Base-by-base conservation (phyloP, 2,113 vertebrate genomes). In the Apistogramma diplotaenia region DNA sequence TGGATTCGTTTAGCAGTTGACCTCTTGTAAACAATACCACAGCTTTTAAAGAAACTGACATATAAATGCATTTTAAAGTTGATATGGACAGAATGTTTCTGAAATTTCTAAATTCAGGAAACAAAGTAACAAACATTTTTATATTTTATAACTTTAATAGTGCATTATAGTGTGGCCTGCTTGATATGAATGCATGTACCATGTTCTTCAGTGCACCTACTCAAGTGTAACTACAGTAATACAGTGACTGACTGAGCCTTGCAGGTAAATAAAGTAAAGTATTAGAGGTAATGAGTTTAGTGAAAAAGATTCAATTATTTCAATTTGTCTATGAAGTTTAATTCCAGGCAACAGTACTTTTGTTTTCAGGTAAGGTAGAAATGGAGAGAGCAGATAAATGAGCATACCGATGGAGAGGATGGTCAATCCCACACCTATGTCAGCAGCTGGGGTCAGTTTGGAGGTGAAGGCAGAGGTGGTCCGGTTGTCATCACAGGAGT, bases 361-460 rank as follows among this genome's bases (percentile, higher is more conserved):
- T 49, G 40, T 49, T 49, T 19, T 70, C 6, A 70, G 25, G 33
- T 29, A n/a, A 43, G 40, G 0, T 8, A 70, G 18, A 78, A 58
- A 79, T 13, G n/a, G 19, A 70, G 35, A 61, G 40, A 40, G 18
- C 2, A 67, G 29, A 51, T 2, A 21, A 16, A 4, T 1, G n/a
- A 18, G 85, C 93, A 29, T 77, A 94, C 94, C 92, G 0, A 94
- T 81, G 1, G 29, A 85, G 55, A 93, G 86, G 72, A 94, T 93
- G 72, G 80, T 78, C 49, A 94, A 76, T 58, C 93, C 93, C 49
- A 94, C 75, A 2, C 92, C 89, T 4, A 78, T 87, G 89, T 94
- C 93, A 6, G 88, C 89, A 11, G 75, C 74, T 0, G 91, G 90
- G 6, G 46, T 82, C 18, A 94, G 86, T 73, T 91, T 94, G 76